These are phyloP conservation scores for Myotis davidii DNA, from an alignment of 2,113 vertebrate genomes.

Conservation along the genomic window DNA sequence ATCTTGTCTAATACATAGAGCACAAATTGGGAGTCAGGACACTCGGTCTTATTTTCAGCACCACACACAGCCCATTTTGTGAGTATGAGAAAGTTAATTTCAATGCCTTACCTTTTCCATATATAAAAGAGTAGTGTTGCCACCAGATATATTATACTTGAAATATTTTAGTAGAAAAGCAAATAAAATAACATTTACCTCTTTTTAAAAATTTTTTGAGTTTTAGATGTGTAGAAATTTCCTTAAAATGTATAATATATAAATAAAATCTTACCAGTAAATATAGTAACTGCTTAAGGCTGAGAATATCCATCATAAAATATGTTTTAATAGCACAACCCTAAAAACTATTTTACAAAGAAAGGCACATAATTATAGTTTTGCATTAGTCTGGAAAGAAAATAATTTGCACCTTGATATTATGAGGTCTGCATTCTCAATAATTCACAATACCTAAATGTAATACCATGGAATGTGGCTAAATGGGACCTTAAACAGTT, in stretches of 20 bases:
- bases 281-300: conserved; percentile 58
- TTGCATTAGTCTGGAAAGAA: conserved; percentile 50
- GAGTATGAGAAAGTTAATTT: conserved; percentile 69
- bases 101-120: conserved; percentile 80
- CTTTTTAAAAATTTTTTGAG: conserved; percentile 68
- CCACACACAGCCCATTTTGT: conserved; percentile 82
- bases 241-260: conserved; percentile 62
- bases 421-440: conserved; percentile 39
- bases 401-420: conserved; percentile 59
- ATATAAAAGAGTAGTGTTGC: conserved; percentile 67
- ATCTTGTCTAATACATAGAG: conserved; percentile 73
- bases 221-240: conserved; percentile 64
- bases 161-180: conserved; percentile 72
- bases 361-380: conserved; percentile 57
- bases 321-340: conserved; percentile 61
- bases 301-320: conserved; percentile 61
- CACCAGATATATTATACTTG: conserved; percentile 63
- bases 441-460: conserved; percentile 55
- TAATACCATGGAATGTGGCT: conserved; percentile 36
- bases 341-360: conserved; percentile 70
- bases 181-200: conserved; percentile 71
- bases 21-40: conserved; percentile 77
- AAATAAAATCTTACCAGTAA: conserved; percentile 71
- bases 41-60: conserved; percentile 82
- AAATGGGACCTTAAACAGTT: conserved; percentile 31